Percentiles rank a stretch among this genome's conserved stretches.
Evolutionary conservation across 2,888 invertebrate species (phyloP).

Genomic region (Cephus pygmeus): DNA sequence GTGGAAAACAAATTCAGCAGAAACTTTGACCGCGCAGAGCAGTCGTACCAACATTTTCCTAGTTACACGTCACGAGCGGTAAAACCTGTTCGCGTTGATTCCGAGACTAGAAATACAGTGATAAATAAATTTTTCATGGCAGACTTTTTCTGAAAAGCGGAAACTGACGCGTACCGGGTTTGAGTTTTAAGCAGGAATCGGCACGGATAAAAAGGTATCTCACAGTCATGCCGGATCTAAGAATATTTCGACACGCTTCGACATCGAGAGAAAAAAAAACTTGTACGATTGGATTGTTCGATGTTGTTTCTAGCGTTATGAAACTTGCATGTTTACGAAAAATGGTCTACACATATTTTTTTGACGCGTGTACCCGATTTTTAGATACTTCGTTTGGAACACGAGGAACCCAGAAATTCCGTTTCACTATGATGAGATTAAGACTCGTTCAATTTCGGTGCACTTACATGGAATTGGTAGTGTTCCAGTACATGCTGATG

Average conservation of each 20-base stretch:
- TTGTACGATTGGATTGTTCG: not conserved
- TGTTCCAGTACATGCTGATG: constrained; percentile 91
- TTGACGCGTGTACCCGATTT: not conserved
- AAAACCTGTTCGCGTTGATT: not conserved
- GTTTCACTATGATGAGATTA: not conserved
- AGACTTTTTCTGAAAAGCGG: not conserved
- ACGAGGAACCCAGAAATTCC: not conserved
- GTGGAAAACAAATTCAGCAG: not conserved
- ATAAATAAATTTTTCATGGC: not conserved
- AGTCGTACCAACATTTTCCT: not conserved
- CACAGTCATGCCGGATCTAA: not conserved
- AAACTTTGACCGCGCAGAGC: not conserved
- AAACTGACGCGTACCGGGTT: not conserved
- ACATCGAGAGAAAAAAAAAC: not conserved
- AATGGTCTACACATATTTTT: not conserved
- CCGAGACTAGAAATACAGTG: not conserved
- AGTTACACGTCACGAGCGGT: not conserved
- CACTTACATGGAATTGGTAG: constrained; percentile 85
- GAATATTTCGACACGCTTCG: not conserved
- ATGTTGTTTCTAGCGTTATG: not conserved
- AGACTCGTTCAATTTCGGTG: not conserved
- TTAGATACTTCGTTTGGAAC: not conserved
- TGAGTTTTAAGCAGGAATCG: not conserved
- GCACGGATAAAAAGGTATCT: not conserved
- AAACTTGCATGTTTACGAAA: not conserved